These are phyloP conservation scores for Lepidocolaptes lacrymiger DNA, from an alignment of 2,797 vertebrate genomes.

Conservation along the genomic window DNA sequence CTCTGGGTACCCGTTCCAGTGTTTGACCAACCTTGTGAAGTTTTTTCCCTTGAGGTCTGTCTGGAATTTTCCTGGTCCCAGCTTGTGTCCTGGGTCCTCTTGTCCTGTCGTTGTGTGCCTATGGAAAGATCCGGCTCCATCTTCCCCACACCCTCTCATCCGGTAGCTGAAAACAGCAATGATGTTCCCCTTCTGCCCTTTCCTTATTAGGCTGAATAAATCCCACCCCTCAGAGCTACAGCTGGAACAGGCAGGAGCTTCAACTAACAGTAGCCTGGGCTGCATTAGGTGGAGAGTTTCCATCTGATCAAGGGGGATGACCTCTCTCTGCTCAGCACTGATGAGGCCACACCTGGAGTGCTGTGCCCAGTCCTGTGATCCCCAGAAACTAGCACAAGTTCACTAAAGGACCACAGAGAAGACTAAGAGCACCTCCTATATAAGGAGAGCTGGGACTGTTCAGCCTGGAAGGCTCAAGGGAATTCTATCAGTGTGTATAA, in stretches of 20 bases:
- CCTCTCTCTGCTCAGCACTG: background rate
- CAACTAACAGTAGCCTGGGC: background rate
- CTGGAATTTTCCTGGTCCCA: background rate
- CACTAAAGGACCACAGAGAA: background rate
- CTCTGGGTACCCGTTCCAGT: background rate
- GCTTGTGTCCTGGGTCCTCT: background rate
- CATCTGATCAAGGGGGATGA: rapidly evolving
- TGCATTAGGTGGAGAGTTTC: background rate
- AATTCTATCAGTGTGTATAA: background rate
- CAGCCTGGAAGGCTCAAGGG: background rate
- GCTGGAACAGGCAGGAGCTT: background rate
- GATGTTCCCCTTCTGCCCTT: background rate
- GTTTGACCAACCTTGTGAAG: background rate
- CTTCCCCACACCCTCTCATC: background rate
- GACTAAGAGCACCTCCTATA: background rate
- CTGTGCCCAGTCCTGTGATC: background rate
- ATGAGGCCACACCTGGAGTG: background rate
- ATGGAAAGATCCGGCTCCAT: background rate
- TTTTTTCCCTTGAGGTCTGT: background rate
- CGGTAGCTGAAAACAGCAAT: background rate
- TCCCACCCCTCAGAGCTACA: background rate
- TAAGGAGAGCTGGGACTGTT: background rate
- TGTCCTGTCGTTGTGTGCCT: background rate
- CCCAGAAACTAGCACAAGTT: background rate
- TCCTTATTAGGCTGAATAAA: background rate